Base-by-base conservation (phyloP, 2,113 vertebrate species). In the Gasterosteus aculeatus region DNA sequence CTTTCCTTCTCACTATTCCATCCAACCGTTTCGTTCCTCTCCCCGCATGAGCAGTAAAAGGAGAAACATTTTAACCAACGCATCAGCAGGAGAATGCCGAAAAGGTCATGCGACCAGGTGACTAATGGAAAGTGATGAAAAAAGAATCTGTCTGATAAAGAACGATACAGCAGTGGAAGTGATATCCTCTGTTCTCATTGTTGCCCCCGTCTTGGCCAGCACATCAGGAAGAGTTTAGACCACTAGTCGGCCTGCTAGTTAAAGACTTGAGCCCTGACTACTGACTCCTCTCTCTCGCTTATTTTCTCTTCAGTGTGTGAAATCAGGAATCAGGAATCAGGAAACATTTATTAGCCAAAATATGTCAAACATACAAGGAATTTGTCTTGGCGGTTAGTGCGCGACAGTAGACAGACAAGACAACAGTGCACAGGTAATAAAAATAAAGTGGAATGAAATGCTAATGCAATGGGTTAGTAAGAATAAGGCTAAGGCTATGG, bases 171-270 rank as follows among this genome's bases (percentile, higher is more conserved):
- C 53, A n/a, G 4, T 35, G 44, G 31, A 63, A 10, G 10, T 35
- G n/a, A 44, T 80, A 77, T 62, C 9, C 54, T 74, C 11, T 72
- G 44, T 51, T 75, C 41, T 68, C 26, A 42, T 3, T 70, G 67
- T 64, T 80, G 26, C 15, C 9, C 47, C 46, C 69, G 38, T 85
- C 42, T 12, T 68, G 76, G 44, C 53, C 47, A 68, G 71, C 77
- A 46, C 73, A 64, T 69, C 49, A 65, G 78, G 67, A 82, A 33
- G 65, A 57, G 31, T 82, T 64, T 10, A 82, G 49, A 79, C 59
- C 72, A 70, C 26, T 26, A 33, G 73, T 51, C n/a, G 7, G 62
- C 79, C 68, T 78, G n/a, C 46, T 64, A 38, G 75, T 74, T 51
- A 67, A 77, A 78, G 68, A 58, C 77, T 74, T 69, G 39, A 51